Evolutionary conservation across 2,888 invertebrate genomes (phyloP).

Genomic region (Omphaloscelis lunosa): DNA sequence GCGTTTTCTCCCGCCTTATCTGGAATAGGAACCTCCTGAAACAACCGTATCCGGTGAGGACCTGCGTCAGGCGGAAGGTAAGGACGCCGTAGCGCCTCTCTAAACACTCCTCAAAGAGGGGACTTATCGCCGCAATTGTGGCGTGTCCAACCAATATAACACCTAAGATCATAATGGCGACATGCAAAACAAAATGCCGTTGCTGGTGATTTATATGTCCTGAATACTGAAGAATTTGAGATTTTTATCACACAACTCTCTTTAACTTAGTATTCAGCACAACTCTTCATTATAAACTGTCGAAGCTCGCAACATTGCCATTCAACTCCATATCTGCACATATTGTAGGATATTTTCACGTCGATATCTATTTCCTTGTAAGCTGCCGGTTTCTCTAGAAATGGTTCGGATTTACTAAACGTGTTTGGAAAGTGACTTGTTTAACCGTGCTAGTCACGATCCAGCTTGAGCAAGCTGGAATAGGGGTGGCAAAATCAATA

Average conservation of each 20-base stretch:
- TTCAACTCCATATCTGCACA: constrained; percentile 32
- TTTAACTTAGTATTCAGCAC: constrained; percentile 26
- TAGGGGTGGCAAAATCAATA: constrained; percentile 44
- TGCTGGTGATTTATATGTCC: neutral
- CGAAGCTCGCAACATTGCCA: constrained; percentile 34
- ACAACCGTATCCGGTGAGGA: too few species aligned
- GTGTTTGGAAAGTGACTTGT: constrained; percentile 84
- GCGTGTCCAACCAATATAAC: too few species aligned
- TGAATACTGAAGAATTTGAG: neutral
- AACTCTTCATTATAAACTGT: constrained; percentile 9
- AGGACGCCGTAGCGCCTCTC: too few species aligned
- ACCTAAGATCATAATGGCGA: neutral
- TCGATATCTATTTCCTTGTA: constrained; percentile 68
- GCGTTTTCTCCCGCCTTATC: too few species aligned
- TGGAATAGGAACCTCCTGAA: too few species aligned
- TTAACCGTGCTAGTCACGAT: constrained; percentile 76
- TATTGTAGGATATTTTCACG: constrained; percentile 57
- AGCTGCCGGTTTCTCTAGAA: constrained; percentile 74
- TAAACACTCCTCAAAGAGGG: too few species aligned
- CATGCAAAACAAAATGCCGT: neutral
- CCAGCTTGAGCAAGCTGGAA: constrained; percentile 46
- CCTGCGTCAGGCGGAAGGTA: too few species aligned
- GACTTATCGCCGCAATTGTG: too few species aligned
- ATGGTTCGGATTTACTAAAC: constrained; percentile 82
- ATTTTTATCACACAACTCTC: constrained; percentile 7